A percentile compares a stretch with the other conserved stretches of the same genome.
Evolutionary conservation across 2,888 invertebrate genomes (phyloP).

Genomic region (Sinotaia quadrata): DNA sequence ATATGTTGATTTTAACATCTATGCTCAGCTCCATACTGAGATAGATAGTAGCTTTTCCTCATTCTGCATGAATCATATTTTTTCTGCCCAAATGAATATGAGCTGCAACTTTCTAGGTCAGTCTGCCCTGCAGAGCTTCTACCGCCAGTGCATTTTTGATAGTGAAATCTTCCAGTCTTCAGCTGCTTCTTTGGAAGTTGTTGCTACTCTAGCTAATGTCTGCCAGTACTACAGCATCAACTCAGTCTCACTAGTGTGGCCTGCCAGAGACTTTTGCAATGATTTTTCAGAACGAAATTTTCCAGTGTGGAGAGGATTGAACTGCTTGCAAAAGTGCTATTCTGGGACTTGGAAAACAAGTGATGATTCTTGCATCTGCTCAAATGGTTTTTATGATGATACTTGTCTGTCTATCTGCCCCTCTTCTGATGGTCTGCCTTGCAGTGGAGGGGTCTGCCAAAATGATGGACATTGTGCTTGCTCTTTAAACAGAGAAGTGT

Average conservation of each 20-base stretch:
- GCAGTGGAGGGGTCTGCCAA: conserved; percentile 49
- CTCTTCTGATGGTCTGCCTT: conserved; percentile 33
- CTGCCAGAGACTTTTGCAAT: conserved; percentile 30
- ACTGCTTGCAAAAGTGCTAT: conserved; percentile 40
- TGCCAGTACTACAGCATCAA: conserved; percentile 12
- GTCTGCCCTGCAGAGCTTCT: conserved; percentile 12
- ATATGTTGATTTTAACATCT: conserved; percentile 14
- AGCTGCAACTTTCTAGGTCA: conserved; percentile 31
- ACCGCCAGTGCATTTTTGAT: conserved; percentile 35
- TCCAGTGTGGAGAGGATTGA: conserved; percentile 34
- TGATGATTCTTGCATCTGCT: conserved; percentile 41
- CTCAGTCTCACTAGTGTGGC: conserved; percentile 24
- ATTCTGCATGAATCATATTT: conserved; percentile 12
- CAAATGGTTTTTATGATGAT: conserved; percentile 46
- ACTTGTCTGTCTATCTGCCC: conserved; percentile 45
- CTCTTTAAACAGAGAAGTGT: conserved; percentile 38
- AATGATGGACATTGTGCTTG: conserved; percentile 49
- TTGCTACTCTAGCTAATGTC: conserved; percentile 29
- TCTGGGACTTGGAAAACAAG: conserved; percentile 36
- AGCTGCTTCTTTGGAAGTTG: conserved; percentile 31
- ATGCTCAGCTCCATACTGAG: not conserved
- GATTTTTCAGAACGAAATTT: conserved; percentile 18
- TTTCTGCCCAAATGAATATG: conserved; percentile 16
- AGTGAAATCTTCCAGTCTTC: not conserved
- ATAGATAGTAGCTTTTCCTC: not conserved